Evolutionary conservation across 2,888 invertebrate species (phyloP).

Genomic region (Hololepta plana): DNA sequence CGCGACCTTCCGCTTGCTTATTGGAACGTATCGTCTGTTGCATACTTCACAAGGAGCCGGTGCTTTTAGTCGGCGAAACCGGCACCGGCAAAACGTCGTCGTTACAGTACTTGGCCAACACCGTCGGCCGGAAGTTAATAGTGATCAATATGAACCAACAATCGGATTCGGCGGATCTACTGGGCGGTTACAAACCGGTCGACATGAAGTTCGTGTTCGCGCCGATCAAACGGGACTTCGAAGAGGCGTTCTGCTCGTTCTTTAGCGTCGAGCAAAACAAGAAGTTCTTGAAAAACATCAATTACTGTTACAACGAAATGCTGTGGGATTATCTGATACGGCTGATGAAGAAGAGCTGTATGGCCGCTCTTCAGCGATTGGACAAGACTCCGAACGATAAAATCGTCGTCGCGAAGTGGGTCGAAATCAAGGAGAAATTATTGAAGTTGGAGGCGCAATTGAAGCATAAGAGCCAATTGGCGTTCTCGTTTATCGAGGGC

Average conservation of each 20-base stretch:
- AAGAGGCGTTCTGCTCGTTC: conserved; percentile 61
- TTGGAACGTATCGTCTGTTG: conserved; percentile 80
- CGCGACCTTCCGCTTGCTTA: conserved; percentile 59
- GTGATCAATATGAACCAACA: conserved; percentile 99
- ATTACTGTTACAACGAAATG: conserved; percentile 52
- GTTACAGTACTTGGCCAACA: conserved; percentile 76
- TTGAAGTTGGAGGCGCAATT: conserved; percentile 56
- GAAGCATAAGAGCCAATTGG: conserved; percentile 50
- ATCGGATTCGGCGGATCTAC: conserved; percentile 88
- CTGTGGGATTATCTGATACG: conserved; percentile 54
- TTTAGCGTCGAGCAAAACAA: conserved; percentile 60
- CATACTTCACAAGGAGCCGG: conserved; percentile 68
- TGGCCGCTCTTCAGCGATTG: conserved; percentile 42
- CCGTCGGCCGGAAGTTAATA: conserved; percentile 65
- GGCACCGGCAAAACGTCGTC: conserved; percentile 96
- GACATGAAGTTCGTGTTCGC: conserved; percentile 68
- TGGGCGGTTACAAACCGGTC: conserved; percentile 95
- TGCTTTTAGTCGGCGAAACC: conserved; percentile 92
- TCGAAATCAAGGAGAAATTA: conserved; percentile 45
- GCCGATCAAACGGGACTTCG: conserved; percentile 70
- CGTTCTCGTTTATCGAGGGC: conserved; percentile 88
- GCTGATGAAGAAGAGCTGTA: conserved; percentile 57
- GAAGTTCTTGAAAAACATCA: conserved; percentile 66
- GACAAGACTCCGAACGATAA: conserved; percentile 9
- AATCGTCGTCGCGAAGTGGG: conserved; percentile 32